phyloP scores from a whole-genome alignment of 2,113 vertebrate genomes.

The Marmota monax region DNA sequence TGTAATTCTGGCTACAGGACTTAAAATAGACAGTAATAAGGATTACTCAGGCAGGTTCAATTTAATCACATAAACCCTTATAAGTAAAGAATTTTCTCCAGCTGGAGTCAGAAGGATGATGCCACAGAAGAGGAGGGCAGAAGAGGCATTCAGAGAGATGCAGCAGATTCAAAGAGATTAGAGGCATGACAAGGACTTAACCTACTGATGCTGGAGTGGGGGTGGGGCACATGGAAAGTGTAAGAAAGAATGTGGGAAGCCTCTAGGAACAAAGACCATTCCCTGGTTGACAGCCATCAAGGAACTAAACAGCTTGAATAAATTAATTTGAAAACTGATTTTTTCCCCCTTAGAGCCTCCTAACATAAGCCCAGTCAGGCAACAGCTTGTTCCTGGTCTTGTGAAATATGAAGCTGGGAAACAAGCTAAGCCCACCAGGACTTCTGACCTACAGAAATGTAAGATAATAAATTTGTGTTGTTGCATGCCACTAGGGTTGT shows the following conservation, averaged over 20 bases:
- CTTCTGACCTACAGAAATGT: not conserved
- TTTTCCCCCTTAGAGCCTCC: conserved; percentile 36
- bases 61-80: not conserved
- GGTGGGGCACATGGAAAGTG: not conserved
- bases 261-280: not conserved
- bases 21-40: not conserved
- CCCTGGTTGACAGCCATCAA: not conserved
- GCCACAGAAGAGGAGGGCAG: not conserved
- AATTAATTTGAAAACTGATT: not conserved
- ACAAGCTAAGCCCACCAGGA: not conserved
- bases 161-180: not conserved
- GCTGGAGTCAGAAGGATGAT: not conserved
- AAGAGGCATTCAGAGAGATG: not conserved
- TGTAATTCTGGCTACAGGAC: conserved; percentile 2
- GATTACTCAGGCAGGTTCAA: not conserved
- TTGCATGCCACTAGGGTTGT: not conserved
- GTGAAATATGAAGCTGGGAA: not conserved
- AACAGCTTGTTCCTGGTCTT: conserved; percentile 27
- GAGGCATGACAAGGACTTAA: not conserved
- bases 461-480: not conserved
- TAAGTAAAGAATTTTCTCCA: conserved; percentile 16
- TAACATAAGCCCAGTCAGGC: not conserved
- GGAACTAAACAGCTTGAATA: conserved; percentile 13
- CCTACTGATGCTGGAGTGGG: not conserved
- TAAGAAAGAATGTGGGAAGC: not conserved